Conservation (phyloP, 2,888 invertebrate genomes). For the Amiota minor region DNA sequence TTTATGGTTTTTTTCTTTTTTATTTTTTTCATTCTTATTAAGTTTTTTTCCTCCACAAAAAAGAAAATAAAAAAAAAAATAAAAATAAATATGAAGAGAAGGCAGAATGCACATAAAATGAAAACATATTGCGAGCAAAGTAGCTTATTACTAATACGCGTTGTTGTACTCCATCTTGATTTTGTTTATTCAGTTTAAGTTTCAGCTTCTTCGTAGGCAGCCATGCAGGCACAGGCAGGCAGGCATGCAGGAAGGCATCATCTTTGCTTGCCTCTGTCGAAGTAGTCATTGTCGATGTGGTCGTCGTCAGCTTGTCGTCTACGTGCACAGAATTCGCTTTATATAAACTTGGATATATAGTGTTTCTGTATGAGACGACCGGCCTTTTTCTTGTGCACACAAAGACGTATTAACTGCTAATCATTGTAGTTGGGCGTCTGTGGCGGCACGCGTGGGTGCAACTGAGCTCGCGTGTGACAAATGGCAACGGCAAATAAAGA, state of each 20-base stretch:
- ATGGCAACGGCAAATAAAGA: background rate
- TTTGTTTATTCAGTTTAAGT: background rate
- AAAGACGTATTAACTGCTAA: slow-evolving; percentile 74
- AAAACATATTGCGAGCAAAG: slow-evolving; percentile 21
- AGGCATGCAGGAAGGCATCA: background rate
- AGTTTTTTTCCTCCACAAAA: slow-evolving; percentile 59
- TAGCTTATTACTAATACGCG: slow-evolving; percentile 54
- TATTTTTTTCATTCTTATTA: slow-evolving; percentile 49
- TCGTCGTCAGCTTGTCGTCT: slow-evolving; percentile 18
- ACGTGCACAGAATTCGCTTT: slow-evolving; percentile 49
- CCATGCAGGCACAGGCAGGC: background rate
- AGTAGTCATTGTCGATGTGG: background rate
- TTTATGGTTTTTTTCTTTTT: background rate
- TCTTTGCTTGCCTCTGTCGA: background rate
- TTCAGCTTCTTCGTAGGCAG: background rate
- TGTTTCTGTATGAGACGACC: slow-evolving; percentile 72
- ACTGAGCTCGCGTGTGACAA: slow-evolving; percentile 73
- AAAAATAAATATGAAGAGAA: slow-evolving; percentile 47
- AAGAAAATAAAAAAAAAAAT: slow-evolving; percentile 54
- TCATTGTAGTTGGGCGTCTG: slow-evolving; percentile 74
- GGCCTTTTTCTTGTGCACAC: slow-evolving; percentile 71
- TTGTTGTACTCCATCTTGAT: slow-evolving; percentile 29
- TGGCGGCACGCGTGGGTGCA: slow-evolving; percentile 79
- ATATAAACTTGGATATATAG: slow-evolving; percentile 73
- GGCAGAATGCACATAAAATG: slow-evolving; percentile 47